Conservation (phyloP, 2,888 invertebrate genomes). For the Cerastis leucographa region DNA sequence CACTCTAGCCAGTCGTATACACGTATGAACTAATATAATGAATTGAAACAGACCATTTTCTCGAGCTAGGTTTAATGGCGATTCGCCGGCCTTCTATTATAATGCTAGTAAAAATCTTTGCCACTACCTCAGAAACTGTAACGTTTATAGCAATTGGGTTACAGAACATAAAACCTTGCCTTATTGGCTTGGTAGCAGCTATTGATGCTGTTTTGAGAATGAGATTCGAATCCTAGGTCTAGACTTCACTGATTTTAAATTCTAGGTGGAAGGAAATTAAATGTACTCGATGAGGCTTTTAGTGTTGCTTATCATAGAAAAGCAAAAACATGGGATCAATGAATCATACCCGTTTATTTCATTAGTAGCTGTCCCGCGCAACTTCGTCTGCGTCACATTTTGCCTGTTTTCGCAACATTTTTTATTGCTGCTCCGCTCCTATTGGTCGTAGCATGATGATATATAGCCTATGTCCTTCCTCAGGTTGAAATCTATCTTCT, state of each 20-base stretch:
- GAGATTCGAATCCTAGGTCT: too few species aligned
- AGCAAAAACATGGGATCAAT: not conserved
- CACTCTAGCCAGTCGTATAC: constrained; percentile 74
- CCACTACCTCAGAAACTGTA: constrained; percentile 40
- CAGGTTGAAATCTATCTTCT: too few species aligned
- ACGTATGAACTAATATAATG: constrained; percentile 82
- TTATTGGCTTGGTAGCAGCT: not conserved
- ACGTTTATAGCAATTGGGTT: constrained; percentile 36
- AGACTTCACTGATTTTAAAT: not conserved
- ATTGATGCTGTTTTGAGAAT: not conserved
- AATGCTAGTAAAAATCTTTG: constrained; percentile 59
- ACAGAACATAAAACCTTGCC: constrained; percentile 6
- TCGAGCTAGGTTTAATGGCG: constrained; percentile 80
- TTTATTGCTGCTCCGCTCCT: too few species aligned
- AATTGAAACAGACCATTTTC: constrained; percentile 84
- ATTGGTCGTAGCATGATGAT: too few species aligned
- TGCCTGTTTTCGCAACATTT: too few species aligned
- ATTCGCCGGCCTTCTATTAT: constrained; percentile 62
- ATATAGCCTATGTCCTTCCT: too few species aligned
- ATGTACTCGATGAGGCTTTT: not conserved
- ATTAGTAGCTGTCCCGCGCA: too few species aligned
- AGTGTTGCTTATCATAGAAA: not conserved
- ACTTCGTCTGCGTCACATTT: too few species aligned
- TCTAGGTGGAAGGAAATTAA: not conserved
- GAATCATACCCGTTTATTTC: not conserved